Conservation (phyloP, 2,888 invertebrate species). For the Hydrotaea diabolus region DNA sequence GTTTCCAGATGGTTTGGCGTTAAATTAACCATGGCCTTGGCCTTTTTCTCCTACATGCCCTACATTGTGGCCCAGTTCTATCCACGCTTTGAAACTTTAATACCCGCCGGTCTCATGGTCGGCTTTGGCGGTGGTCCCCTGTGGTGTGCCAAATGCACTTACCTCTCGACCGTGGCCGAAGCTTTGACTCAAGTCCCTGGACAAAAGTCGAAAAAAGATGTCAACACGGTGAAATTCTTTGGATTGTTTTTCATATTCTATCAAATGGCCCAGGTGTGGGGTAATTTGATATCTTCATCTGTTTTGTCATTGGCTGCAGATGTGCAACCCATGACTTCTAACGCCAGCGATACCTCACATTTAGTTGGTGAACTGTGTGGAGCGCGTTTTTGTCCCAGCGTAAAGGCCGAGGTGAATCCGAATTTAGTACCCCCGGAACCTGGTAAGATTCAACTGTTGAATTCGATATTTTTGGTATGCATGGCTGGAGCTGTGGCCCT, state of each 20-base stretch:
- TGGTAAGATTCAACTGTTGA: conserved; percentile 88
- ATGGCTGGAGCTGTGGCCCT: conserved; percentile 88
- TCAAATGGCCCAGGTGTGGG: conserved; percentile 97
- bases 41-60: conserved; percentile 94
- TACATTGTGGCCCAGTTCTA: conserved; percentile 95
- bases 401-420: conserved; percentile 83
- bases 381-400: conserved; percentile 87
- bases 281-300: conserved; percentile 93
- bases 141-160: conserved; percentile 98
- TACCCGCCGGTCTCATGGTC: conserved; percentile 84
- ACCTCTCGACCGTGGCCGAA: conserved; percentile 91
- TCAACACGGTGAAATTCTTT: conserved; percentile 94
- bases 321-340: conserved; percentile 43
- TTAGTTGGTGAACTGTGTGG: conserved; percentile 85
- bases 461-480: conserved; percentile 90
- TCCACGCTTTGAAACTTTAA: conserved; percentile 90
- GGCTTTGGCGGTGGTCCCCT: conserved; percentile 92
- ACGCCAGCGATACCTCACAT: conserved; percentile 63
- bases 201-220: conserved; percentile 84
- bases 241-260: conserved; percentile 98
- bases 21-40: conserved; percentile 93
- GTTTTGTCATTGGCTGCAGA: conserved; percentile 73
- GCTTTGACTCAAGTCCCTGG: conserved; percentile 88
- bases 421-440: conserved; percentile 88
- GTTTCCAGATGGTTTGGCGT: conserved; percentile 89